These are phyloP conservation scores for Antheraea pernyi DNA, from an alignment of 1,140 invertebrate genomes.

Conservation along the genomic window DNA sequence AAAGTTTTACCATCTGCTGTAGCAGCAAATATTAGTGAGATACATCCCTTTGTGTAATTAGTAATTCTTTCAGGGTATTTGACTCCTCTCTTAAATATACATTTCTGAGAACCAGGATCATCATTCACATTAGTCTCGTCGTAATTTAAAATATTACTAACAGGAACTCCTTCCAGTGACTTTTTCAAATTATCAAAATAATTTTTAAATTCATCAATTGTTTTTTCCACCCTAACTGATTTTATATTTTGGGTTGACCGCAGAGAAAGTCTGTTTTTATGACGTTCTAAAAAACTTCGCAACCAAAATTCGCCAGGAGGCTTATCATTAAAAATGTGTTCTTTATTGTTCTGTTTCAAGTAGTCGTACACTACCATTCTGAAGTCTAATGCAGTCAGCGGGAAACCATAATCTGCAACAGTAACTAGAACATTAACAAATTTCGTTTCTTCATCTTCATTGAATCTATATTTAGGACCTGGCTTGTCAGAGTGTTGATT, in stretches of 20 bases:
- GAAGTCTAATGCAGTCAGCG: slow-evolving; percentile 22
- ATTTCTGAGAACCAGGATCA: slow-evolving; percentile 58
- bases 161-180: slow-evolving; percentile 27
- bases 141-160: slow-evolving; percentile 50
- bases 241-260: slow-evolving; percentile 26
- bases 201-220: slow-evolving; percentile 14
- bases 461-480: slow-evolving; percentile 17
- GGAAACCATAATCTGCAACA: slow-evolving; percentile 23
- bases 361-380: slow-evolving; percentile 18
- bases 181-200: slow-evolving; percentile 25
- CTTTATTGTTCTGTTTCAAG: slow-evolving; percentile 20
- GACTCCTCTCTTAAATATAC: too few relatives aligned
- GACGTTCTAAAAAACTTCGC: slow-evolving; percentile 18
- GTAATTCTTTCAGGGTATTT: too few relatives aligned
- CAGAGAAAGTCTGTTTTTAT: slow-evolving; percentile 18
- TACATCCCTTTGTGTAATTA: slow-evolving; percentile 46
- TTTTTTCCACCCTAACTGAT: slow-evolving; percentile 19
- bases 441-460: slow-evolving; percentile 23
- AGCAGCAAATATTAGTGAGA: slow-evolving; percentile 57
- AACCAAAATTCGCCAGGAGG: slow-evolving; percentile 16
- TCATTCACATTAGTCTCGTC: slow-evolving; percentile 70
- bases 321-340: too few relatives aligned
- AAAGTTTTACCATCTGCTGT: too few relatives aligned
- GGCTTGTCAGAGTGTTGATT: slow-evolving; percentile 20
- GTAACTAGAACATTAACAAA: slow-evolving; percentile 25